Conservation (phyloP, 2,113 vertebrate species). For the Cromileptes altivelis region DNA sequence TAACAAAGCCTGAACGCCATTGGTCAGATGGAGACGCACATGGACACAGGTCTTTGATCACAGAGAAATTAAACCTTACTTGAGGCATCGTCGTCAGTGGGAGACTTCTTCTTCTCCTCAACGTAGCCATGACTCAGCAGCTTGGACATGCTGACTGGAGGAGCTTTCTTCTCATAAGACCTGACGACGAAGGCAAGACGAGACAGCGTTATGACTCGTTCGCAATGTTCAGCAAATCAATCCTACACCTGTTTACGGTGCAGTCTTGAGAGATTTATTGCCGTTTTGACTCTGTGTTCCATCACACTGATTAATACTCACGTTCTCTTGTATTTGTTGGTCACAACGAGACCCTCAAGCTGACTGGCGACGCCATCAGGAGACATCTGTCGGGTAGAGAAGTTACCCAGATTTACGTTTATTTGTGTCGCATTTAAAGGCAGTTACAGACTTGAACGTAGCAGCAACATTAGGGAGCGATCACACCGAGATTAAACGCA, state of each 20-base stretch:
- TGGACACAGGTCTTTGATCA: too few species aligned
- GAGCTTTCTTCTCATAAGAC: conserved; percentile 80
- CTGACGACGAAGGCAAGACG: conserved; percentile 46
- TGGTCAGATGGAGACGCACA: too few species aligned
- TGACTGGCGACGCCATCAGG: conserved; percentile 54
- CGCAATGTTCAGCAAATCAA: too few species aligned
- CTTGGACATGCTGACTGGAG: conserved; percentile 85
- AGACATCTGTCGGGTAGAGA: conserved; percentile 52
- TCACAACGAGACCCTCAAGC: conserved; percentile 72
- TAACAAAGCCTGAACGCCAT: too few species aligned
- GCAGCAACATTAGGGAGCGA: too few species aligned
- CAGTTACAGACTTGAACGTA: background rate
- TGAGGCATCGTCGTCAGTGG: conserved; percentile 81
- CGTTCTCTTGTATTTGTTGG: conserved; percentile 83
- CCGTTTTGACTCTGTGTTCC: background rate
- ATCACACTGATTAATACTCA: conserved; percentile 30
- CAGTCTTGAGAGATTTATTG: background rate
- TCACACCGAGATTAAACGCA: too few species aligned
- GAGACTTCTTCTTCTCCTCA: conserved; percentile 78
- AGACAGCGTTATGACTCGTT: background rate
- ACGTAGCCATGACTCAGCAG: conserved; percentile 86
- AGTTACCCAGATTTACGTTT: background rate
- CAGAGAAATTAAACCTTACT: conserved; percentile 59
- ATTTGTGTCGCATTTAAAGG: background rate
- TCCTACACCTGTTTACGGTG: background rate